Evolutionary conservation across 2,797 vertebrate species (phyloP), one percentile per base, ranked within the genome.

Genomic region (Phyllotis vaccarum): DNA sequence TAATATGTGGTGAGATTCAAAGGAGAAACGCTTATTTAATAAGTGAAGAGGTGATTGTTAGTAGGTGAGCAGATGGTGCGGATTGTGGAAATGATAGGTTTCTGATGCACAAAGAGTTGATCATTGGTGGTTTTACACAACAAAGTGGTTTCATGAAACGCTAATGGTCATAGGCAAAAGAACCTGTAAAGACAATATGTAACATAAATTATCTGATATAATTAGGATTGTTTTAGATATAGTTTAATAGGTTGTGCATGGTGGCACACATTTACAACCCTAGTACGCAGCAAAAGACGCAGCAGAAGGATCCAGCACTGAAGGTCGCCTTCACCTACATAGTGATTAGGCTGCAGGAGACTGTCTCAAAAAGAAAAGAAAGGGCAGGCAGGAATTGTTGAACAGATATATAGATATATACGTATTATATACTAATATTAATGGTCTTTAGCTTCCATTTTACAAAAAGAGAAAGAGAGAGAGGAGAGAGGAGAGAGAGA

Each of bases 211-310:
- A 74, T 49, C 0, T 76, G 92, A 90, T 62, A 19, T 40, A 92
- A 79, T 78, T 64, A 95, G 76, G 92, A 68, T 93, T 11, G 74
- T 81, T 92, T 92, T 79, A 82, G 22, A 92, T 96, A 37, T 82
- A 11, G 76, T 49, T 46, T 19, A 82, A 72, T 75, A 76, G 13
- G 56, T 40, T 46, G 46, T 3, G 29, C 9, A 0, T 27, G 21
- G 40, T 49, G 40, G 6, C 21, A 49, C 7, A 46, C 7, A n/a
- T 27, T 31, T 10, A 21, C 12, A 24, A 21, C n/a, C 29, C 21
- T 3, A 10, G 19, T 12, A n/a, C 72, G n/a, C 17, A 7, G 40
- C 31, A 29, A 19, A 34, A 11, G 12, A 75, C 29, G 12, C 37
- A 34, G 17, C 29, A 89, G 54, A 58, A 70, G 14, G 27, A 14